Evolutionary conservation across 2,888 invertebrate genomes (phyloP), one percentile per base, ranked within the genome.

Genomic region (Caenorhabditis sp.): DNA sequence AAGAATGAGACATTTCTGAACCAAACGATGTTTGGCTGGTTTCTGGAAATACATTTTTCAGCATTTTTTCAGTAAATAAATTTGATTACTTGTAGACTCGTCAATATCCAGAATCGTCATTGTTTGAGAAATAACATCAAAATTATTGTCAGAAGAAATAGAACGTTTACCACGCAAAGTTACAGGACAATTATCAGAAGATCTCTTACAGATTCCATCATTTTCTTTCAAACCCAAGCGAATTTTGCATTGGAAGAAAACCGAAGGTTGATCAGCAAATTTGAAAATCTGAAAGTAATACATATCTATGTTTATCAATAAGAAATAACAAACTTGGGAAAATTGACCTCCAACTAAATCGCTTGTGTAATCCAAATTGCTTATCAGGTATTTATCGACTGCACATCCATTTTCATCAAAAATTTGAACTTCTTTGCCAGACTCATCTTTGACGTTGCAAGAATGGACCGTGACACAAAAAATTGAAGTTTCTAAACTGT

Each of bases 391-490:
- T 80, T 80, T 88, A 78, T 90, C 90, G 8, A 87, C 87, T 1
- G 90, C 86, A 65, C 90, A 90, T 22, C 90, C 90, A 62, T 88
- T 90, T 70, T 90, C 89, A 74, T 90, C 90, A 24, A 90, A 82
- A n/a, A 90, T 78, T 64, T 87, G 87, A 50, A 88, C 89, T 77
- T 86, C 84, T 22, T 82, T 84, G 5, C 88, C 90, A 24, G 85
- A 82, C 56, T 88, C 89, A 60, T 90, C 89, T 55, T 86, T 85
- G 11, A 89, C 89, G 37, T 80, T 86, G 77, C 90, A 90, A 8
- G 87, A 88, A 64, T 90, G 89, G 3, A 90, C 88, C 0, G 89
- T 89, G 32, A 87, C 88, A 71, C 90, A 90, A 64, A 88, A 90
- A n/a, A 86, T 84, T 24, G 83, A 82, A 22, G 65, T 69, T 18